Percentiles rank a stretch among this genome's conserved stretches.
These are phyloP conservation scores for Microtus ochrogaster DNA, from an alignment of 2,113 vertebrate species.

Conservation along the genomic window DNA sequence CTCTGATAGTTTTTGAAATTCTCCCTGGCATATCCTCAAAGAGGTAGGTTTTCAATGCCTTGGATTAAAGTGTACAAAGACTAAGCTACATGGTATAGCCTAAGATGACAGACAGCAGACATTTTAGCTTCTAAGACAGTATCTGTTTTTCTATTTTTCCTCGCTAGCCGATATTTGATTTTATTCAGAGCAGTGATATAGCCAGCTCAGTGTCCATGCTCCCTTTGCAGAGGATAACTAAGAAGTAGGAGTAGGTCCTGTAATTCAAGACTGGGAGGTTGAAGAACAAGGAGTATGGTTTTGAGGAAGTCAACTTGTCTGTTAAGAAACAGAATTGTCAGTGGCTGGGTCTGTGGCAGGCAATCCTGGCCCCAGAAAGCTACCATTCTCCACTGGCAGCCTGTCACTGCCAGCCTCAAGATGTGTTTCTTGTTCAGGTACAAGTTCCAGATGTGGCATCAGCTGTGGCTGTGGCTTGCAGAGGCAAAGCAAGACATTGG, in stretches of 20 bases:
- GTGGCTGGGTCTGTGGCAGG: rapidly evolving
- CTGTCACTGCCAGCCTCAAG: conserved; percentile 93
- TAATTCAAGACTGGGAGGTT: neutral
- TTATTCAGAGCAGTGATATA: neutral
- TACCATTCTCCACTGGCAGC: conserved; percentile 95
- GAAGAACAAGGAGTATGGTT: neutral
- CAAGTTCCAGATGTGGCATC: conserved; percentile 96
- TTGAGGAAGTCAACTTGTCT: neutral
- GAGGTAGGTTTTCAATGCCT: neutral
- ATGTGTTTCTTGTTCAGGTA: conserved; percentile 95
- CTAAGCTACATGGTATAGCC: neutral
- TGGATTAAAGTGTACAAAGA: neutral
- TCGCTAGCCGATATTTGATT: conserved; percentile 23
- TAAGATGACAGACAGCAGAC: neutral
- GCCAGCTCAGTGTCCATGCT: neutral
- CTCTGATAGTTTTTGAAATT: conserved; percentile 14
- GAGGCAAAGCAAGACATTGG: conserved; percentile 94
- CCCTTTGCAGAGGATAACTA: neutral
- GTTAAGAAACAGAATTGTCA: neutral
- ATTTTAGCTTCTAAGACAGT: neutral
- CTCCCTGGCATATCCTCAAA: neutral
- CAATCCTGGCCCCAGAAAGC: rapidly evolving
- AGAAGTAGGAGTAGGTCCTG: neutral
- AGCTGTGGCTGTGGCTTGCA: conserved; percentile 94
- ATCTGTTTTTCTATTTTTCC: conserved; percentile 19